phyloP scores from a whole-genome alignment of 2,797 vertebrate genomes.

The Spinus pinus region DNA sequence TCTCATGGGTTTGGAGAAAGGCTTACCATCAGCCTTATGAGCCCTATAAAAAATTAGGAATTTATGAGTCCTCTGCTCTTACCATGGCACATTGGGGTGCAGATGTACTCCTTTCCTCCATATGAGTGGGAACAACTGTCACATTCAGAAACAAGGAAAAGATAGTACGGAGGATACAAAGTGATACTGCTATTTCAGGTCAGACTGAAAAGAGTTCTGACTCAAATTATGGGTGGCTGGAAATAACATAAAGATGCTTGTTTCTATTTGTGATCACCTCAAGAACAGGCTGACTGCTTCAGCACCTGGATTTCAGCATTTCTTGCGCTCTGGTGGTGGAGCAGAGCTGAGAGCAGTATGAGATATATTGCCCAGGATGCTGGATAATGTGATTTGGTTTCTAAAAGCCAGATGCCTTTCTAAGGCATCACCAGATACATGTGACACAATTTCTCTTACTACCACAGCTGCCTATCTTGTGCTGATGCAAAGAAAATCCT shows the following conservation, averaged over 20 bases:
- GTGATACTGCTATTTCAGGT: background rate
- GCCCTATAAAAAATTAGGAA: background rate
- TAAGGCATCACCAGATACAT: background rate
- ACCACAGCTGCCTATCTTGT: background rate
- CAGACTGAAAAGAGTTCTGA: background rate
- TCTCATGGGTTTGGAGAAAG: background rate
- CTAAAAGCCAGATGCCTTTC: background rate
- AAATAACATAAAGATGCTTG: background rate
- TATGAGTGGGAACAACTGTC: background rate
- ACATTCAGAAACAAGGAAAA: background rate
- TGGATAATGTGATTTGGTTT: background rate
- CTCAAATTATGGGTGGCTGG: background rate
- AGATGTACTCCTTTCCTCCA: background rate
- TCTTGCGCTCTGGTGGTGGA: background rate
- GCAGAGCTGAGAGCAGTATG: background rate
- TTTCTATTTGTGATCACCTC: conserved; percentile 3
- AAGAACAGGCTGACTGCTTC: background rate
- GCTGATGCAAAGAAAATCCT: background rate
- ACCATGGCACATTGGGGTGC: background rate
- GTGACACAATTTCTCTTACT: background rate
- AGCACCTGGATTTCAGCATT: conserved; percentile 4
- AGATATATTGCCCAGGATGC: background rate
- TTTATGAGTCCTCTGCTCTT: background rate
- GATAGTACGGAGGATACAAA: background rate
- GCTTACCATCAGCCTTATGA: background rate